Evolutionary conservation across 1,140 invertebrate genomes (phyloP).

Genomic region (Parapsyche elsis): DNA sequence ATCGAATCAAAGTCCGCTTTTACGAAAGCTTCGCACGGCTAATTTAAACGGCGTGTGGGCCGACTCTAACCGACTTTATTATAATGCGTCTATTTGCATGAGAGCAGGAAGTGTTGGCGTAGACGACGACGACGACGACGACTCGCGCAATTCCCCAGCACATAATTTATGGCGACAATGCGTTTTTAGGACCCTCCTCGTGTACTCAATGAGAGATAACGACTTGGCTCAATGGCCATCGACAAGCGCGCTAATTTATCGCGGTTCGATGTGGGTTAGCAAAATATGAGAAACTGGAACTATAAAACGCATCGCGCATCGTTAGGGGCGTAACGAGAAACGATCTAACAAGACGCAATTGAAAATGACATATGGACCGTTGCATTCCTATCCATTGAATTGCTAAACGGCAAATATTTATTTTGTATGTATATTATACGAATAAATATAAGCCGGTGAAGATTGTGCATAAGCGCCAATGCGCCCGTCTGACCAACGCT

Average conservation of each 20-base stretch:
- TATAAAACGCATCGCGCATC: not conserved
- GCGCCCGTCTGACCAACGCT: conserved; percentile 6
- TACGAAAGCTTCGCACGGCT: not conserved
- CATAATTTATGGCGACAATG: conserved; percentile 23
- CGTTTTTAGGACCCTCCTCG: not conserved
- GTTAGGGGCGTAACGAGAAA: not conserved
- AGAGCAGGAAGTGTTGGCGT: conserved; percentile 19
- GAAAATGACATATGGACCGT: not conserved
- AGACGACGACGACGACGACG: no score
- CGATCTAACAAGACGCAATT: not conserved
- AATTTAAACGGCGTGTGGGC: conserved; percentile 31
- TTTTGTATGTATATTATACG: not conserved
- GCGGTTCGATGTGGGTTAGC: not conserved
- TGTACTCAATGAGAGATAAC: not conserved
- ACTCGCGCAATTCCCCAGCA: conserved; percentile 20
- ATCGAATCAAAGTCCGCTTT: conserved; percentile 24
- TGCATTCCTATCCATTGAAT: not conserved
- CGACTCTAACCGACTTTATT: not conserved
- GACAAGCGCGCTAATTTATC: not conserved
- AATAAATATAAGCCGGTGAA: not conserved
- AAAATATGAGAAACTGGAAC: not conserved
- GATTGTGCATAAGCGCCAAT: not conserved
- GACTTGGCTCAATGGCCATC: not conserved
- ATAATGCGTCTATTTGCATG: conserved; percentile 28
- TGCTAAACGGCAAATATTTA: not conserved